Base-by-base conservation (phyloP, 2,888 invertebrate genomes). In the Cephus spinipes region DNA sequence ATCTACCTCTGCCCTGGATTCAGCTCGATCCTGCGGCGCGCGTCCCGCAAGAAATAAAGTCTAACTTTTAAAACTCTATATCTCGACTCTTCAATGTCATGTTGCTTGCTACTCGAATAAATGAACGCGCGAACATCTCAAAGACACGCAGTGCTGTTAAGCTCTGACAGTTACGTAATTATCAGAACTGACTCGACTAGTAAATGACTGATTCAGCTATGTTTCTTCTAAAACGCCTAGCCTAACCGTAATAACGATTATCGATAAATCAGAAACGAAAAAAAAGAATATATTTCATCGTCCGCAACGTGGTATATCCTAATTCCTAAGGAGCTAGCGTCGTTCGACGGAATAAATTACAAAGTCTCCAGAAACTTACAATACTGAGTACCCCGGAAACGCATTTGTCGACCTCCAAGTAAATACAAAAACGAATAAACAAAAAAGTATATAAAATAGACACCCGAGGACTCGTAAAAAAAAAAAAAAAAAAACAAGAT, bases 161-260 rank as follows among this genome's bases (percentile, higher is more conserved):
- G 71, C 33, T 71, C 71, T 55, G 55, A 55, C 71, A 32, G 71
- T 33, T 71, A 71, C 71, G 71, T 71, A 71, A 82, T 78, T 79
- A 85, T 85, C 83, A 85, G 81, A 87, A 87, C 82, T 86, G 88
- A 89, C 87, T 86, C 89, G 91, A 91, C 91, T 91, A 91, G 91
- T 89, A 90, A 90, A 90, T 91, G 91, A 91, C 91, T 91, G 91
- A 90, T 90, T 87, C 86, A 88, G 84, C 87, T 90, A 87, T 87
- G 83, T 87, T 85, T 82, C 81, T 83, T 82, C 84, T 85, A 86
- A 23, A 83, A 80, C 81, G 81, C 79, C 77, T 83, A 81, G 77
- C 76, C 81, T 81, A 83, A 83, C 78, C 68, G 73, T 80, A 74
- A 74, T 80, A 30, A 68, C 79, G 30, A 73, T 79, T 69, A 73